A percentile compares a stretch with the other conserved stretches of the same genome.
phyloP scores from a whole-genome alignment of 2,797 vertebrate species.

The Pogonophryne albipinna region DNA sequence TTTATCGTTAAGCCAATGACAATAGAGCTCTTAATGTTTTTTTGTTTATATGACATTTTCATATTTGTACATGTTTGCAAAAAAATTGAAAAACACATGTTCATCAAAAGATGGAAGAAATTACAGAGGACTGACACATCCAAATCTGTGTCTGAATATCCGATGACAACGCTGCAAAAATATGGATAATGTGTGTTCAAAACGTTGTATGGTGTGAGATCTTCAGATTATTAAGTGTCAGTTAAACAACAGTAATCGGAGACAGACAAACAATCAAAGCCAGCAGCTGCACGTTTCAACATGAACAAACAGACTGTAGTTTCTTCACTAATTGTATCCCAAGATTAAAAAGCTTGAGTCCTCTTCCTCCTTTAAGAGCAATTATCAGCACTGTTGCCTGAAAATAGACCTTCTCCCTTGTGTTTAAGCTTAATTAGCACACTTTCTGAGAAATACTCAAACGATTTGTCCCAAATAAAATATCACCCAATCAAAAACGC shows the following conservation, averaged over 20 bases:
- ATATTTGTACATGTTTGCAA: background rate
- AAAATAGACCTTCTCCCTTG: slow-evolving; percentile 73
- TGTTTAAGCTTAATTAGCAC: slow-evolving; percentile 75
- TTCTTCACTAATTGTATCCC: slow-evolving; percentile 4
- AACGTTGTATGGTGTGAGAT: background rate
- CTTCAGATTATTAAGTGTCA: slow-evolving; percentile 3
- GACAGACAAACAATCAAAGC: background rate
- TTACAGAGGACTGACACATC: slow-evolving; percentile 2
- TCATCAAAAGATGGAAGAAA: background rate
- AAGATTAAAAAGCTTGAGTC: slow-evolving; percentile 23
- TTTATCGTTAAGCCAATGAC: background rate
- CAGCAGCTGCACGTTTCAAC: no score
- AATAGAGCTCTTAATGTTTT: background rate
- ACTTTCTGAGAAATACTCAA: slow-evolving; percentile 35
- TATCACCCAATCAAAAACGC: slow-evolving; percentile 22
- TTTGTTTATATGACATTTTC: background rate
- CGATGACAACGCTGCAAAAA: background rate
- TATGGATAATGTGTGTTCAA: slow-evolving; percentile 2
- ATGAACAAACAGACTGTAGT: background rate
- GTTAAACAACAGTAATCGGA: slow-evolving; percentile 14
- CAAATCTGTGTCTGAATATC: slow-evolving; percentile 15
- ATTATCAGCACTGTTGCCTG: slow-evolving; percentile 58
- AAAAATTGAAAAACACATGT: background rate
- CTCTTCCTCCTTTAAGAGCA: slow-evolving; percentile 41
- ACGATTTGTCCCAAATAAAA: slow-evolving; percentile 42